A percentile compares a stretch with the other conserved stretches of the same genome.
phyloP scores from a whole-genome alignment of 1,140 invertebrate species.

The Ptiloglossa arizonensis region DNA sequence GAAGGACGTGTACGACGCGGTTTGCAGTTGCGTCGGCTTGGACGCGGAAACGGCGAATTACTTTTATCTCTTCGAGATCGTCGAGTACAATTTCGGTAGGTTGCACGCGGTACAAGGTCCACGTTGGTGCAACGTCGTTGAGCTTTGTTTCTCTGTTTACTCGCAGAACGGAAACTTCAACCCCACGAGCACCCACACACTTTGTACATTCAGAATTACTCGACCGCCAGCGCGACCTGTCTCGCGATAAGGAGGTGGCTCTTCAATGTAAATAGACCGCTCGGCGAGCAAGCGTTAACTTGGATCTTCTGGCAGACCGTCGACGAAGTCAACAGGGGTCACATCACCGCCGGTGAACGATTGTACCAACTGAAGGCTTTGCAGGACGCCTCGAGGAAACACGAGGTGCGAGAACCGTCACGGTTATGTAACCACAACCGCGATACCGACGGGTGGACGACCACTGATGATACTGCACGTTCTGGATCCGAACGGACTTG shows the following conservation, averaged over 20 bases:
- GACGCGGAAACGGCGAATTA: conserved; percentile 91
- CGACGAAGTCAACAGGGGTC: conserved; percentile 96
- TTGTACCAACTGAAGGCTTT: conserved; percentile 97
- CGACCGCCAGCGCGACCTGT: conserved; percentile 98
- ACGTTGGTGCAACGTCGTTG: neutral
- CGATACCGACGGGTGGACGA: no score
- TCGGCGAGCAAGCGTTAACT: conserved; percentile 87
- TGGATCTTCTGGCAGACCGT: conserved; percentile 92
- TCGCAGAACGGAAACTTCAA: conserved; percentile 94
- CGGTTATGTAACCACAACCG: no score
- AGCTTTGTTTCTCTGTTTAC: conserved; percentile 63
- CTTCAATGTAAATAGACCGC: conserved; percentile 87
- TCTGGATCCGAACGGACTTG: no score
- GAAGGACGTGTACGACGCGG: conserved; percentile 94
- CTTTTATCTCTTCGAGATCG: conserved; percentile 99
- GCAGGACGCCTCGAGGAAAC: conserved; percentile 93
- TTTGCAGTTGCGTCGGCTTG: conserved; percentile 93
- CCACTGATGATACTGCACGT: no score
- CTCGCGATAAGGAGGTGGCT: conserved; percentile 97
- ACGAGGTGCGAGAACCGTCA: conserved; percentile 84
- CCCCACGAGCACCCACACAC: conserved; percentile 97
- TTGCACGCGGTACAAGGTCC: conserved; percentile 25
- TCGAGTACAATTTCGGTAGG: conserved; percentile 97
- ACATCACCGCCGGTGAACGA: conserved; percentile 93
- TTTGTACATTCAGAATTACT: conserved; percentile 99